A percentile compares a stretch with the other conserved stretches of the same genome.
Conservation (phyloP, 2,797 vertebrate species). For the Epinephelus malabaricus region DNA sequence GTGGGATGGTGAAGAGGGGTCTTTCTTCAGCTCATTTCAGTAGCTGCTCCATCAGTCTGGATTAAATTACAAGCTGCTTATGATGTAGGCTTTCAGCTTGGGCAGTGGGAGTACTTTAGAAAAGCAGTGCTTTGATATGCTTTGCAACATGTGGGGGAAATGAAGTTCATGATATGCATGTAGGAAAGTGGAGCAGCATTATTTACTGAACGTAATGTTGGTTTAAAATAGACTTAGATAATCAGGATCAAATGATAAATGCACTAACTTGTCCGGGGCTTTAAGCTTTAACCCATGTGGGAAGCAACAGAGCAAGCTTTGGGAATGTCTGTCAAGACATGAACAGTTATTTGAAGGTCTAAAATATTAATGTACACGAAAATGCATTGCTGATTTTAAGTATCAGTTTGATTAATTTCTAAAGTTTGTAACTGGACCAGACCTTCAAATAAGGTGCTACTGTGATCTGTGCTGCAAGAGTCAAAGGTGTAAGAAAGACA, state of each 20-base stretch:
- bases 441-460: constrained; percentile 83
- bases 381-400: background rate
- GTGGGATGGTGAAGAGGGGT: constrained; percentile 11
- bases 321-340: constrained; percentile 75
- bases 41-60: constrained; percentile 51
- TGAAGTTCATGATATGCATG: constrained; percentile 68
- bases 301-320: constrained; percentile 75
- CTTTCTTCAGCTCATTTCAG: constrained; percentile 7
- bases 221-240: constrained; percentile 33
- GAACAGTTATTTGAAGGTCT: constrained; percentile 82
- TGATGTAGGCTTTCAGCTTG: constrained; percentile 68
- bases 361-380: constrained; percentile 18
- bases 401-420: background rate
- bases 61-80: constrained; percentile 56
- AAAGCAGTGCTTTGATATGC: constrained; percentile 64
- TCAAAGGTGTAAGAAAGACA: constrained; percentile 63
- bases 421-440: constrained; percentile 34
- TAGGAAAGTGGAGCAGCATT: constrained; percentile 50
- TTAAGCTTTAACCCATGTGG: constrained; percentile 67
- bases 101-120: constrained; percentile 55
- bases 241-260: constrained; percentile 31
- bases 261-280: constrained; percentile 74
- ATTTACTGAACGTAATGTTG: constrained; percentile 31
- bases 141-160: constrained; percentile 60
- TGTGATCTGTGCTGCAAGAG: constrained; percentile 61